Evolutionary conservation across 2,888 invertebrate genomes (phyloP).

Genomic region (Dryobotodes eremita): DNA sequence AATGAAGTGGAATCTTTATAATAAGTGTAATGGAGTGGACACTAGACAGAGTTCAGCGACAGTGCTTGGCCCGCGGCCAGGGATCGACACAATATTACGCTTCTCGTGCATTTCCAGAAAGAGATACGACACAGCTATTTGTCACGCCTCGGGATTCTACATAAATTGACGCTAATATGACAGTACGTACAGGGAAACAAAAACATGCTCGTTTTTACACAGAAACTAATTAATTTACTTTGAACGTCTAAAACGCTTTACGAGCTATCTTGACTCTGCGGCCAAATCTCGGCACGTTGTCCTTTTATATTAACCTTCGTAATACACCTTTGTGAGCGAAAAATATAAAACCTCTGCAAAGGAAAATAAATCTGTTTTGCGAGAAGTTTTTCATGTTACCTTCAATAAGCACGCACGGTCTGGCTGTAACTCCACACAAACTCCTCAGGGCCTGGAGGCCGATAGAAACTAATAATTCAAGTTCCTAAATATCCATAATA

Average conservation of each 20-base stretch:
- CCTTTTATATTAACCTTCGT: slow-evolving; percentile 39
- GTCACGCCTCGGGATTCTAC: slow-evolving; percentile 64
- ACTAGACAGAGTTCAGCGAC: slow-evolving; percentile 69
- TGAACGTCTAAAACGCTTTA: slow-evolving; percentile 24
- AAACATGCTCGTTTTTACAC: slow-evolving; percentile 47
- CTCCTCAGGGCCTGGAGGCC: slow-evolving; percentile 21
- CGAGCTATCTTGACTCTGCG: slow-evolving; percentile 23
- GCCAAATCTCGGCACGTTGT: slow-evolving; percentile 25
- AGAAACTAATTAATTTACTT: slow-evolving; percentile 53
- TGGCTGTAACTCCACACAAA: background rate
- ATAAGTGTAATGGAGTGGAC: slow-evolving; percentile 70
- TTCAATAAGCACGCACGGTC: slow-evolving; percentile 37
- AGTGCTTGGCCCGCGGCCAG: slow-evolving; percentile 77
- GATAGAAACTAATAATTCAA: slow-evolving; percentile 60
- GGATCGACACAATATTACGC: slow-evolving; percentile 73
- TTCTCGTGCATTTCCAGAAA: slow-evolving; percentile 70
- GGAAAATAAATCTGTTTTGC: slow-evolving; percentile 46
- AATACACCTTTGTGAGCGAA: slow-evolving; percentile 36
- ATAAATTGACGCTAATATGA: slow-evolving; percentile 75
- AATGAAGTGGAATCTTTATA: slow-evolving; percentile 62
- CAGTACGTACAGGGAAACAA: slow-evolving; percentile 55
- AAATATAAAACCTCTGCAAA: slow-evolving; percentile 30
- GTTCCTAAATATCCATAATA: slow-evolving; percentile 58
- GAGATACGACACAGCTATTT: slow-evolving; percentile 68
- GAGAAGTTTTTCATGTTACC: slow-evolving; percentile 36